Conservation (phyloP, 2,888 invertebrate genomes). For the Hermodice carunculata region DNA sequence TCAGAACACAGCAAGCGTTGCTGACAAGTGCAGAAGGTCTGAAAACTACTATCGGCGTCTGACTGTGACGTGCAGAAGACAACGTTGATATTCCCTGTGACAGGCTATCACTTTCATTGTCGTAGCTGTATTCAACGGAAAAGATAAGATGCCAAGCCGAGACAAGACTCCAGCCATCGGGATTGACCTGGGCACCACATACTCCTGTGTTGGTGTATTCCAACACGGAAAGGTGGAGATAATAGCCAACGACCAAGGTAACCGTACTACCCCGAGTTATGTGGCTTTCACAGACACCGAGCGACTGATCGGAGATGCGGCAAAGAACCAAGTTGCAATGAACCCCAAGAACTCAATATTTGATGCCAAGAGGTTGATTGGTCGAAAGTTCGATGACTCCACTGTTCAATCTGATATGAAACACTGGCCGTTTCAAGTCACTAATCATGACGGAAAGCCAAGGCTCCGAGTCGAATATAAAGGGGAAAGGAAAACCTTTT, state of each 20-base stretch:
- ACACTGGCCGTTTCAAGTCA: constrained; percentile 79
- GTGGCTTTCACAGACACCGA: constrained; percentile 76
- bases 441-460: constrained; percentile 51
- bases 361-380: constrained; percentile 78
- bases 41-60: too few relatives aligned
- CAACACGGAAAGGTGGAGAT: constrained; percentile 71
- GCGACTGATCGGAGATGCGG: constrained; percentile 68
- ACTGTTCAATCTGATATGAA: constrained; percentile 85
- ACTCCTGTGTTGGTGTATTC: constrained; percentile 73
- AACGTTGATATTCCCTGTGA: too few relatives aligned
- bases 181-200: constrained; percentile 89
- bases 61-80: too few relatives aligned
- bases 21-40: too few relatives aligned
- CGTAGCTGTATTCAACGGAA: too few relatives aligned
- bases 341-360: constrained; percentile 83
- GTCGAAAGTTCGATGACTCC: constrained; percentile 82
- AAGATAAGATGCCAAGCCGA: too few relatives aligned
- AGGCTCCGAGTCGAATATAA: constrained; percentile 76
- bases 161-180: constrained; percentile 81
- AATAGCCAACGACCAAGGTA: constrained; percentile 73
- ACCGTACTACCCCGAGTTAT: constrained; percentile 79
- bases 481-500: constrained; percentile 88
- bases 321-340: constrained; percentile 72
- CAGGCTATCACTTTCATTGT: too few relatives aligned
- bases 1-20: too few relatives aligned